These are phyloP conservation scores for Acanthiza pusilla DNA, from an alignment of 2,797 vertebrate genomes.

Conservation along the genomic window DNA sequence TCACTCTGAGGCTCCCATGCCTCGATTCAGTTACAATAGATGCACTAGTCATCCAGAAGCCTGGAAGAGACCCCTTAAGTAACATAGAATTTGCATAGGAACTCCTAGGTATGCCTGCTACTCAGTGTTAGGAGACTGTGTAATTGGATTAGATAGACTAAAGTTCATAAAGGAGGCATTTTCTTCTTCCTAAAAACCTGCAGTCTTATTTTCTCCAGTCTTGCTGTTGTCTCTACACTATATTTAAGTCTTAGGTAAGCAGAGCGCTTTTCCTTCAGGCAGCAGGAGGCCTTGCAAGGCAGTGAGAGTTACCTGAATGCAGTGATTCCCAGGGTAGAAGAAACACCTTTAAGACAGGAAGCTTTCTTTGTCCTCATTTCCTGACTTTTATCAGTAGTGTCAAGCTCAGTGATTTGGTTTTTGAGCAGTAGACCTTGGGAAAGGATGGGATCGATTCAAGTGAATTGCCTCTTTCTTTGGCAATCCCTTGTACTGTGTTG, in stretches of 20 bases:
- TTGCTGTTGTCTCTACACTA: background rate
- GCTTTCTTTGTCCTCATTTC: background rate
- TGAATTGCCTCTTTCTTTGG: background rate
- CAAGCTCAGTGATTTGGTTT: background rate
- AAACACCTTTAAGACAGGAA: background rate
- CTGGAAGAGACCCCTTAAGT: background rate
- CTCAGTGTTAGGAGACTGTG: background rate
- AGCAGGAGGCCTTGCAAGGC: background rate
- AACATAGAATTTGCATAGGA: background rate
- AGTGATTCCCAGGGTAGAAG: background rate
- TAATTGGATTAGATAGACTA: background rate
- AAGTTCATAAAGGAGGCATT: background rate
- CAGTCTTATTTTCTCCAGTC: background rate
- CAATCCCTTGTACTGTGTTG: background rate
- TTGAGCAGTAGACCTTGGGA: background rate
- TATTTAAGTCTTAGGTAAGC: background rate
- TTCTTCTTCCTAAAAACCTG: background rate
- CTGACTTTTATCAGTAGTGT: background rate
- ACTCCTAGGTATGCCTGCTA: background rate
- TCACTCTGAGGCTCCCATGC: background rate
- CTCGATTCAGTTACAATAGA: background rate
- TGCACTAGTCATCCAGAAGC: background rate
- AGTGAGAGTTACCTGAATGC: background rate
- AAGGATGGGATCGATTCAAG: background rate
- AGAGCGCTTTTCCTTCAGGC: background rate